These are phyloP conservation scores for Aphis gossypii DNA, from an alignment of 1,140 invertebrate species.

Conservation along the genomic window DNA sequence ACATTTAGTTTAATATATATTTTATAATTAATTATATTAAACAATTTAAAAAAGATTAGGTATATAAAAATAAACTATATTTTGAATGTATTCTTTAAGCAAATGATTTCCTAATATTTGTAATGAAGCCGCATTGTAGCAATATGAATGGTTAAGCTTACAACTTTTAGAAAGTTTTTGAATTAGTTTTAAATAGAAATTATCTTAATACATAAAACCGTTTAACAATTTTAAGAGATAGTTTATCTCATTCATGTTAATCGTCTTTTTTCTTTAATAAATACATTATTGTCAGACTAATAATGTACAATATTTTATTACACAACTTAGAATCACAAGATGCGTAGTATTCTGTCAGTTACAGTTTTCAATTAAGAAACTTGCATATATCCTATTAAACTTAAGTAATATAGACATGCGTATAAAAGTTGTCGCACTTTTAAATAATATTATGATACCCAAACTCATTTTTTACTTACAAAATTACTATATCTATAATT, in stretches of 20 bases:
- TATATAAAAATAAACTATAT: not conserved
- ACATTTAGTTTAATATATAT: not conserved
- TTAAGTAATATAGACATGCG: not conserved
- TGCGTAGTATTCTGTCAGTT: not conserved
- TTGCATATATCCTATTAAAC: not conserved
- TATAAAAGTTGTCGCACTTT: not conserved
- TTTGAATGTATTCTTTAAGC: not conserved
- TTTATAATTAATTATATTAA: no score
- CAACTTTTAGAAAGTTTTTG: not conserved
- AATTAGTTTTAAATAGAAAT: not conserved
- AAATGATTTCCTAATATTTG: not conserved
- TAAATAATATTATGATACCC: not conserved
- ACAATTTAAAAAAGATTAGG: not conserved
- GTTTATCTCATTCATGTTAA: not conserved
- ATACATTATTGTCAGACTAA: not conserved
- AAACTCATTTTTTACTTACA: not conserved
- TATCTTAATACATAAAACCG: not conserved
- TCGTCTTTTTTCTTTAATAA: not conserved
- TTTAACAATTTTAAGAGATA: not conserved
- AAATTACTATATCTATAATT: not conserved
- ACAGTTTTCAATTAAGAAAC: constrained; percentile 8
- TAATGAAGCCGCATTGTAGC: not conserved
- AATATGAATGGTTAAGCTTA: not conserved
- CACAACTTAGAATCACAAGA: not conserved
- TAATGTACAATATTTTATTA: not conserved